phyloP scores from a whole-genome alignment of 1,140 invertebrate genomes.

The Eubasilissa regina region DNA sequence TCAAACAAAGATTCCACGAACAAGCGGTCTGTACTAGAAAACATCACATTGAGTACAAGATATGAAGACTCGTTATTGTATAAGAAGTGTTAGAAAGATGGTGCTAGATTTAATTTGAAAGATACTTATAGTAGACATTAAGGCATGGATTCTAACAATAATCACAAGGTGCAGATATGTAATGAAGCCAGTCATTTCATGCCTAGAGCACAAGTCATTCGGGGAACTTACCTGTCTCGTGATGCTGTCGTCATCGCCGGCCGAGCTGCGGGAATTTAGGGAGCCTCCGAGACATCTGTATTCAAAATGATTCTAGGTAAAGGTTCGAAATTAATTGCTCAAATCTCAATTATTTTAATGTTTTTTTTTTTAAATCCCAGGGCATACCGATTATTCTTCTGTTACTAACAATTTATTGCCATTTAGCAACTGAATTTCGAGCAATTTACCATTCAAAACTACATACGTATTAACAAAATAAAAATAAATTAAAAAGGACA shows the following conservation, averaged over 20 bases:
- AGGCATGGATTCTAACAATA: slow-evolving; percentile 11
- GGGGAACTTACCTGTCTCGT: slow-evolving; percentile 67
- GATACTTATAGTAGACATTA: slow-evolving; percentile 17
- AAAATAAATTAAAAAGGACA: too few relatives aligned
- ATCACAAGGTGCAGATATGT: slow-evolving; percentile 44
- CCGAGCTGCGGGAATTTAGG: slow-evolving; percentile 72
- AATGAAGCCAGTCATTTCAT: slow-evolving; percentile 44
- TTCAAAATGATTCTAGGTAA: too few relatives aligned
- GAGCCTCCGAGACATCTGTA: slow-evolving; percentile 81
- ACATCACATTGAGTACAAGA: slow-evolving; percentile 28
- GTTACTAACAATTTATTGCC: too few relatives aligned
- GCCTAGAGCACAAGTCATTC: background rate
- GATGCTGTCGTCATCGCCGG: slow-evolving; percentile 78
- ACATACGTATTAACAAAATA: too few relatives aligned
- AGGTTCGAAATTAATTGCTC: too few relatives aligned
- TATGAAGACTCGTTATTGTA: background rate
- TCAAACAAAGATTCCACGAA: background rate
- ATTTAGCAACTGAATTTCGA: too few relatives aligned
- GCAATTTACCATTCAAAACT: too few relatives aligned
- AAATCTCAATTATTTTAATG: too few relatives aligned
- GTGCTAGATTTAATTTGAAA: slow-evolving; percentile 9
- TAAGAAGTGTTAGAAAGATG: slow-evolving; percentile 33
- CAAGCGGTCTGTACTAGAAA: slow-evolving; percentile 7
- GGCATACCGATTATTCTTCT: too few relatives aligned
- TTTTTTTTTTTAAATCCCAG: too few relatives aligned